phyloP scores from a whole-genome alignment of 1,140 invertebrate species.

The Habropoda laboriosa region DNA sequence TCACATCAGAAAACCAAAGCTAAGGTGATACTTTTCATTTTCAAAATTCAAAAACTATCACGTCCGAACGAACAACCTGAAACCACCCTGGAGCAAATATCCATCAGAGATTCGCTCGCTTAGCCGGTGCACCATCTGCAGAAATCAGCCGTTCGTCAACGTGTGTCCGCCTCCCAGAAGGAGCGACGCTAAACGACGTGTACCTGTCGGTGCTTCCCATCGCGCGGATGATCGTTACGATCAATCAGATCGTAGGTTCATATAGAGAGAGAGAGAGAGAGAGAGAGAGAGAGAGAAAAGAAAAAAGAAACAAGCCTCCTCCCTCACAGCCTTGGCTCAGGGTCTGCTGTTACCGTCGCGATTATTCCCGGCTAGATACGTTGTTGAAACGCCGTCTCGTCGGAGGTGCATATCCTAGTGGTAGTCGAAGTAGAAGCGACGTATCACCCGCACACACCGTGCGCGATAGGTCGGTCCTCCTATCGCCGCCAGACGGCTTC shows the following conservation, averaged over 20 bases:
- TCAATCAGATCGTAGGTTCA: slow-evolving; percentile 27
- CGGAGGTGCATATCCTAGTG: slow-evolving; percentile 41
- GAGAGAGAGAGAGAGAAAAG: no score
- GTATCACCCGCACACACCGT: slow-evolving; percentile 39
- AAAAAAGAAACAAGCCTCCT: not conserved
- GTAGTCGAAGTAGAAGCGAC: slow-evolving; percentile 51
- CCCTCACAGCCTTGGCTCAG: not conserved
- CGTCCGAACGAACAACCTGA: not conserved
- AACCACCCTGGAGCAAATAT: not conserved
- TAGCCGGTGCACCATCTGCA: not conserved
- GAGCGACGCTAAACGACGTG: slow-evolving; percentile 9
- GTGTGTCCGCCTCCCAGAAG: not conserved
- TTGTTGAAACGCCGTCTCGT: slow-evolving; percentile 42
- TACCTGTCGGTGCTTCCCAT: not conserved
- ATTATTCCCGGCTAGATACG: slow-evolving; percentile 50
- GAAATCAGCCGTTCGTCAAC: not conserved
- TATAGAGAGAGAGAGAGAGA: no score
- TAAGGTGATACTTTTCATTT: no score
- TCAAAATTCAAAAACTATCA: no score
- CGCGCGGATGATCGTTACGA: slow-evolving; percentile 13
- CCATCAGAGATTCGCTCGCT: not conserved
- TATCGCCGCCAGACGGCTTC: slow-evolving; percentile 74
- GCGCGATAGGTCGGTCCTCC: slow-evolving; percentile 58
- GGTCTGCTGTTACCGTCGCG: slow-evolving; percentile 23
- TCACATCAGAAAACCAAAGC: no score